Base-by-base conservation (phyloP, 2,113 vertebrate species). In the Leucoraja erinaceus region DNA sequence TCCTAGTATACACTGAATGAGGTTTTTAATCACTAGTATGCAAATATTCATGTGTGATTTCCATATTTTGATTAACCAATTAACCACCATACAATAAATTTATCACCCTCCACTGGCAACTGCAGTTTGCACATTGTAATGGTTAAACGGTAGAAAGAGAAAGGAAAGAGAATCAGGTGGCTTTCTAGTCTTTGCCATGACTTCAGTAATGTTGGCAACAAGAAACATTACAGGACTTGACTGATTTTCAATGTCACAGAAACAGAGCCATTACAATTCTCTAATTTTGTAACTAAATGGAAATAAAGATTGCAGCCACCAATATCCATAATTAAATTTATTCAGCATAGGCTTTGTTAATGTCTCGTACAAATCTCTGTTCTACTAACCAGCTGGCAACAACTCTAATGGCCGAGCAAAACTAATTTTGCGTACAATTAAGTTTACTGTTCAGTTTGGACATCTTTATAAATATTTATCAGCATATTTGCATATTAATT, bases 311-410 rank as follows among this genome's bases (percentile, higher is more conserved):
- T 98, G 98, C 98, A 98, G 98, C 98, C 98, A 98, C 97, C 98
- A 97, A 97, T 97, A 97, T 97, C 98, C 97, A 98, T 99, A 99
- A 99, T 99, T 98, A 99, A 98, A 97, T 97, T 97, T 99, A 99
- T 99, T 99, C 98, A 99, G 98, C 99, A 99, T 99, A 98, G 98
- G 97, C 95, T 97, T 99, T 98, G 99, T 99, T 99, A 99, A 97
- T 96, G 97, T 96, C 38, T 47, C 99, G 99, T 99, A 98, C 98
- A 99, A 99, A 99, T 99, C 97, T 97, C 94, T 95, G 95, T 96
- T 98, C 99, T 97, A 97, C 99, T 99, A 99, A 98, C 96, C 96
- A 96, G 97, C 98, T 98, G 97, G 96, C 96, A 96, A 96, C 97
- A 97, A 98, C 90, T 99, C 99, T 99, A 98, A 99, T 99, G 99